These are phyloP conservation scores for Noctilio leporinus DNA, from an alignment of 2,113 vertebrate genomes.

Conservation along the genomic window DNA sequence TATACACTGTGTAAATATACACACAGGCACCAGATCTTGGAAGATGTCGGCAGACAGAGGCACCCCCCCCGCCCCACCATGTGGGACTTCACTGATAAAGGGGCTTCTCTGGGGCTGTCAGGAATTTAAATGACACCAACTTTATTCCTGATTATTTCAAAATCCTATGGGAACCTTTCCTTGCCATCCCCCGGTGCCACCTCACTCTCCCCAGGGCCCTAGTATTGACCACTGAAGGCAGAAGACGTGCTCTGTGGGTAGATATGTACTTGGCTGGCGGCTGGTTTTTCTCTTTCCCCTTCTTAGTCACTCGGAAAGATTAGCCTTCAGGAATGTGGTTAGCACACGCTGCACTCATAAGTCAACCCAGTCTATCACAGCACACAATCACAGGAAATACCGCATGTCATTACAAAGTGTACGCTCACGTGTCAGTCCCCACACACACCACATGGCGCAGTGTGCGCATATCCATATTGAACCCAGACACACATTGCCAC, in stretches of 20 bases:
- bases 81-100: background rate
- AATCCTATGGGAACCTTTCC: background rate
- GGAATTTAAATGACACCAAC: background rate
- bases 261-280: background rate
- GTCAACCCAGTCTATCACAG: background rate
- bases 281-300: background rate
- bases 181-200: background rate
- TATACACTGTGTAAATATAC: background rate
- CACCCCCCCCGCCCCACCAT: background rate
- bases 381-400: conserved; percentile 31
- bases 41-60: background rate
- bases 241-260: background rate
- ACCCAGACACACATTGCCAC: background rate
- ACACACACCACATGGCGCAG: background rate
- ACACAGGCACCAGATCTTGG: background rate
- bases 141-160: background rate
- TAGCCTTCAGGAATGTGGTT: conserved; percentile 11
- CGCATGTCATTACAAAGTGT: background rate
- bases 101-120: background rate
- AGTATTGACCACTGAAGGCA: background rate
- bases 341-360: background rate
- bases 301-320: conserved; percentile 18
- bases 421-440: background rate
- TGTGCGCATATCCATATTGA: background rate
- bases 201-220: background rate